Base-by-base conservation (phyloP, 1,140 invertebrate species). In the Drusus annulatus region DNA sequence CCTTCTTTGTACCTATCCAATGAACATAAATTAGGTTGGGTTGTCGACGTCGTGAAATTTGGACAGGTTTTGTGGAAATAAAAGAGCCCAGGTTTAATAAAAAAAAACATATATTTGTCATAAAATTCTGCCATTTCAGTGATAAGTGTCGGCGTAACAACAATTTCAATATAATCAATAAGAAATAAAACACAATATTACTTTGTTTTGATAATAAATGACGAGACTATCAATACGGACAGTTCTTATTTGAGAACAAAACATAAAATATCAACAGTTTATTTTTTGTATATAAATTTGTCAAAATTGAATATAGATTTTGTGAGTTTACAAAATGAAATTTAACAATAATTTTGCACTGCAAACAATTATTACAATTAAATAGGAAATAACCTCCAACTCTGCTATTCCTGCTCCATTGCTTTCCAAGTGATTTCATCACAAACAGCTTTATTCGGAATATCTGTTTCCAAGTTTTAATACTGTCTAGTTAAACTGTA, bases 101-200 rank as follows among this genome's bases (percentile, higher is more conserved):
- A 80, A 80, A 75, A 80, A 80, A 80, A 80, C 74, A 76, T 80
- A 80, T 80, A 80, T 80, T 80, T 80, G 79, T 80, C 79, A 60
- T 80, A 76, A 80, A 76, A 76, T 73, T 75, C 73, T 80, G 73
- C 79, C 73, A 69, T 60, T 52, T 73, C 51, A 56, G 36, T 45
- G 75, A 76, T 75, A 75, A 60, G 73, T 54, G 69, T 56, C 45
- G 69, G 69, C 54, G 54, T 75, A 75, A 75, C 69, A 75, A 75
- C 75, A 76, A 76, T 76, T 76, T 76, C 36, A 76, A 76, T 76
- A 75, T 75, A 75, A 45, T 75, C 69, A 73, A 73, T 73, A 73
- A 73, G 60, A 75, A 75, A 58, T 17, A 71, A 28, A 71, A 71
- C 45, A 51, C 25, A 63, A 63, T 69, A 71, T 52, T 65, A 3